phyloP scores from a whole-genome alignment of 1,140 invertebrate species.

The Drosophila funebris region DNA sequence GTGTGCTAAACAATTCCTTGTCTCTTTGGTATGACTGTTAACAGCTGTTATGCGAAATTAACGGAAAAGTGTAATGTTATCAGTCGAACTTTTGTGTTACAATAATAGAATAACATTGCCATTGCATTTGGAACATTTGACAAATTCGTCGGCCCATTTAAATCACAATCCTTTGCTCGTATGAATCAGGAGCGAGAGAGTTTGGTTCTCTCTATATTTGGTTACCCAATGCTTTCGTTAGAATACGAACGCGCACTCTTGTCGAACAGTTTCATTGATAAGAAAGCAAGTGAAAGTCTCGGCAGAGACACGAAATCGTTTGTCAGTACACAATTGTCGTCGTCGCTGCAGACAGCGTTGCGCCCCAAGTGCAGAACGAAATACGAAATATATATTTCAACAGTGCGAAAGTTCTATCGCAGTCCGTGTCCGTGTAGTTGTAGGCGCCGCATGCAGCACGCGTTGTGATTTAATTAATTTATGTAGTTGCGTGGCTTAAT shows the following conservation, averaged over 20 bases:
- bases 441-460: slow-evolving; percentile 21
- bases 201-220: not conserved
- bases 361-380: not conserved
- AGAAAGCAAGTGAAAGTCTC: slow-evolving; percentile 58
- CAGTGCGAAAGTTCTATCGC: slow-evolving; percentile 26
- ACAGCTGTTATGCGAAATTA: not conserved
- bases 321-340: slow-evolving; percentile 40
- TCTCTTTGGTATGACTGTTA: slow-evolving; percentile 16
- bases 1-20: not conserved
- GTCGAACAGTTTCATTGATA: slow-evolving; percentile 68
- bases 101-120: not conserved
- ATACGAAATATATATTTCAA: slow-evolving; percentile 10
- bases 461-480: slow-evolving; percentile 39
- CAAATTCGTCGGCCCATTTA: not conserved
- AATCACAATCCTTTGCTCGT: not conserved
- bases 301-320: slow-evolving; percentile 4
- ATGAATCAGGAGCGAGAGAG: slow-evolving; percentile 16
- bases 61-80: not conserved
- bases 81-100: not conserved
- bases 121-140: not conserved
- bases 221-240: not conserved
- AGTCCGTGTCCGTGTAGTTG: slow-evolving; percentile 1
- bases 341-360: slow-evolving; percentile 29
- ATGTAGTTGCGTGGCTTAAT: slow-evolving; percentile 36
- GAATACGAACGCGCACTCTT: slow-evolving; percentile 32